Conservation (phyloP, 1,140 invertebrate genomes). For the Sitobion miscanthi region DNA sequence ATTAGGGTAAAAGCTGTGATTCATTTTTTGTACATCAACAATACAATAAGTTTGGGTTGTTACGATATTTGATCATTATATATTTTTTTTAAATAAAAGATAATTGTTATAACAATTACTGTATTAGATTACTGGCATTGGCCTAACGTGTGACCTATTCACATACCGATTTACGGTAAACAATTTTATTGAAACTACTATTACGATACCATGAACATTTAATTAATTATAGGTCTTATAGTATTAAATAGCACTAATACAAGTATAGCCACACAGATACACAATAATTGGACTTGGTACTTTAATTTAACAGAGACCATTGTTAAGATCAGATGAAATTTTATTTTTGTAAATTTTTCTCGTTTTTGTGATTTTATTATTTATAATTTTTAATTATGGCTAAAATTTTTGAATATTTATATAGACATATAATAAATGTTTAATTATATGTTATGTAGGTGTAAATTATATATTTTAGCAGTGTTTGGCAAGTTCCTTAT, state of each 20-base stretch:
- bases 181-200: background rate
- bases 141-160: no score
- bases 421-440: no score
- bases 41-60: slow-evolving; percentile 19
- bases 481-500: no score
- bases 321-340: background rate
- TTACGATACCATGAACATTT: background rate
- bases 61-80: slow-evolving; percentile 5
- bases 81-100: background rate
- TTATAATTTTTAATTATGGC: no score
- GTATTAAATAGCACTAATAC: background rate
- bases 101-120: background rate
- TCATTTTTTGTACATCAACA: background rate
- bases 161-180: no score
- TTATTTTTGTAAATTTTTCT: background rate
- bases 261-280: background rate
- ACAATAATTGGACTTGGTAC: background rate
- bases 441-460: no score
- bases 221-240: no score
- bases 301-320: background rate
- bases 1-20: slow-evolving; percentile 33
- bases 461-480: no score
- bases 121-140: background rate
- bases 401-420: no score
- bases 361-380: no score